Percentiles rank a stretch among this genome's conserved stretches.
These are phyloP conservation scores for Epizoanthus fatuus DNA, from an alignment of 92 coral and sea anemone species.

Conservation along the genomic window DNA sequence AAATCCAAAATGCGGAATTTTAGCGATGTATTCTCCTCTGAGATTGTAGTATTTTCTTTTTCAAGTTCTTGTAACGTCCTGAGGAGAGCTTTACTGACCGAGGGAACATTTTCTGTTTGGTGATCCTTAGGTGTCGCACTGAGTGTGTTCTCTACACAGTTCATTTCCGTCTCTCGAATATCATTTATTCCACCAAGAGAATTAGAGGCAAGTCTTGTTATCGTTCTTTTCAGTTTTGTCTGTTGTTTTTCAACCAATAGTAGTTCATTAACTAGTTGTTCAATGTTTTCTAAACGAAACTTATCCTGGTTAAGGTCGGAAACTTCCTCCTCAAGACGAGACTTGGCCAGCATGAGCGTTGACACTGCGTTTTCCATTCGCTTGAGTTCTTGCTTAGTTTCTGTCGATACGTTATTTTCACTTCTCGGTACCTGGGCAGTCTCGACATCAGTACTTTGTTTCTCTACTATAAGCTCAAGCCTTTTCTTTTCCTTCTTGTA, in stretches of 20 bases:
- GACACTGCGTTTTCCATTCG: constrained; percentile 15
- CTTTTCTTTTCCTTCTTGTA: constrained; percentile 41
- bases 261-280: constrained; percentile 77
- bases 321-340: constrained; percentile 77
- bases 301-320: constrained; percentile 75
- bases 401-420: not conserved
- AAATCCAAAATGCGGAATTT: constrained; percentile 72
- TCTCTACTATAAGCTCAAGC: constrained; percentile 25
- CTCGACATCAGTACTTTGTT: not conserved
- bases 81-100: constrained; percentile 34
- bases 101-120: not conserved
- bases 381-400: constrained; percentile 1
- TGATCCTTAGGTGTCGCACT: not conserved
- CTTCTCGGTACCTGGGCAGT: not conserved
- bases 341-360: constrained; percentile 70
- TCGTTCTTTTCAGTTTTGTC: constrained; percentile 57
- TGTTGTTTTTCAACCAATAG: constrained; percentile 87
- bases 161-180: not conserved
- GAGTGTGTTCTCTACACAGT: not conserved
- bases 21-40: constrained; percentile 67
- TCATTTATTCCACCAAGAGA: not conserved
- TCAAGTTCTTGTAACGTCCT: constrained; percentile 60
- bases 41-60: constrained; percentile 66
- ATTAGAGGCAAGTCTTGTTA: constrained; percentile 3
- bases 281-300: constrained; percentile 80